phyloP scores from a whole-genome alignment of 2,888 invertebrate genomes.

The Sphecodes monilicornis region DNA sequence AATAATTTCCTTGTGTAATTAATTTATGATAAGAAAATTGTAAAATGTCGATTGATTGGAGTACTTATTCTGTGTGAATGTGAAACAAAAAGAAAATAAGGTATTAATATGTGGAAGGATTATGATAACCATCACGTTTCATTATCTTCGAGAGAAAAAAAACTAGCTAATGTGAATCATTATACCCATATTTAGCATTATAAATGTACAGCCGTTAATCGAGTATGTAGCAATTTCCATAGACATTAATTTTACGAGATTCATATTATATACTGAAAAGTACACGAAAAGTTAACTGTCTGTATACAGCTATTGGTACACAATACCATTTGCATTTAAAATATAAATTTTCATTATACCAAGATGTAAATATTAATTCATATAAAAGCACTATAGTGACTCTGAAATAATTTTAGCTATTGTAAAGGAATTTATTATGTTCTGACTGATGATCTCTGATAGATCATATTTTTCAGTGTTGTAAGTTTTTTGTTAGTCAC shows the following conservation, averaged over 20 bases:
- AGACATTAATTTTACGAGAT: conserved; percentile 58
- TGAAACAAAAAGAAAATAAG: conserved; percentile 48
- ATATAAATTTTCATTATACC: conserved; percentile 57
- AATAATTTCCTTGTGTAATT: conserved; percentile 83
- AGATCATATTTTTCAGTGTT: conserved; percentile 55
- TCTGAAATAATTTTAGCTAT: conserved; percentile 52
- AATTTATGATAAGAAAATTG: conserved; percentile 81
- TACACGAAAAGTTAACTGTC: conserved; percentile 48
- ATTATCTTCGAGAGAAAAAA: conserved; percentile 51
- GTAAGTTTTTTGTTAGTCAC: conserved; percentile 32
- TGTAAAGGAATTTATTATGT: conserved; percentile 55
- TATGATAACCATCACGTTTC: conserved; percentile 63
- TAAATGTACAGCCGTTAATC: conserved; percentile 64
- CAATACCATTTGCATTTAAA: conserved; percentile 70
- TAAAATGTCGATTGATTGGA: conserved; percentile 79
- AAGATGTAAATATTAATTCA: conserved; percentile 69
- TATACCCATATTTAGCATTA: conserved; percentile 59
- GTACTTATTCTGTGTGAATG: conserved; percentile 81
- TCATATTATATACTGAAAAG: conserved; percentile 56
- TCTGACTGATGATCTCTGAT: conserved; percentile 67
- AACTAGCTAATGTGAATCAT: conserved; percentile 56
- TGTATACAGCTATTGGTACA: conserved; percentile 62
- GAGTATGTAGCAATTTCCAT: conserved; percentile 61
- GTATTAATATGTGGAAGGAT: conserved; percentile 53
- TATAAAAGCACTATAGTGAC: conserved; percentile 57